These are phyloP conservation scores for Isurus oxyrinchus DNA, from an alignment of 2,113 vertebrate genomes.

Conservation along the genomic window DNA sequence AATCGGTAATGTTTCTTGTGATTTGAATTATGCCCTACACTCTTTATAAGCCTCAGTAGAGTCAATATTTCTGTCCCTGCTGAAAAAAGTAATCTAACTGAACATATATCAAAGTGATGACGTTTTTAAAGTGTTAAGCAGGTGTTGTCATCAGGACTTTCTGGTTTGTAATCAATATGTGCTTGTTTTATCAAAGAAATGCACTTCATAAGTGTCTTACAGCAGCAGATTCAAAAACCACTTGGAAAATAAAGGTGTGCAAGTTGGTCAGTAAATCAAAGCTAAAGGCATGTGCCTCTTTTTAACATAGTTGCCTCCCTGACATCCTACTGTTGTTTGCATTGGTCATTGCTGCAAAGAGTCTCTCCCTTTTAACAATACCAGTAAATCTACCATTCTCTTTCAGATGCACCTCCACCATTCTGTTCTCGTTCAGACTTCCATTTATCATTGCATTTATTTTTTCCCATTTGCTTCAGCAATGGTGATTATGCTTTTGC, in stretches of 20 bases:
- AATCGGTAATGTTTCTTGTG: not conserved
- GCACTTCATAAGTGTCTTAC: not conserved
- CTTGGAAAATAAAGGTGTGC: not conserved
- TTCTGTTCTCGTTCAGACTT: not conserved
- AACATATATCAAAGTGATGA: not conserved
- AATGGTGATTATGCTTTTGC: not conserved
- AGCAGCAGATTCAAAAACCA: not conserved
- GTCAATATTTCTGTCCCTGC: not conserved
- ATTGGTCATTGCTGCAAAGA: not conserved
- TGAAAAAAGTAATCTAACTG: not conserved
- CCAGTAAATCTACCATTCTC: not conserved
- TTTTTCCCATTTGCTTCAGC: not conserved
- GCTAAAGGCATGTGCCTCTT: not conserved
- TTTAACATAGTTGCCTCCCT: not conserved
- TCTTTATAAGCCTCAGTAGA: not conserved
- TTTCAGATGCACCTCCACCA: not conserved
- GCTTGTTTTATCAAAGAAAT: not conserved
- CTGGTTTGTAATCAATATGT: not conserved
- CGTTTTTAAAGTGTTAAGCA: not conserved
- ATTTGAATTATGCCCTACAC: not conserved
- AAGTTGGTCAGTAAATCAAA: not conserved
- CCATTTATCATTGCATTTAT: not conserved
- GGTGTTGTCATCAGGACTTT: not conserved
- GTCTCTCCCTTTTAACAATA: not conserved
- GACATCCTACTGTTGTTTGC: not conserved